Conservation (phyloP, 2,797 vertebrate species). For the Malacoraja senta region DNA sequence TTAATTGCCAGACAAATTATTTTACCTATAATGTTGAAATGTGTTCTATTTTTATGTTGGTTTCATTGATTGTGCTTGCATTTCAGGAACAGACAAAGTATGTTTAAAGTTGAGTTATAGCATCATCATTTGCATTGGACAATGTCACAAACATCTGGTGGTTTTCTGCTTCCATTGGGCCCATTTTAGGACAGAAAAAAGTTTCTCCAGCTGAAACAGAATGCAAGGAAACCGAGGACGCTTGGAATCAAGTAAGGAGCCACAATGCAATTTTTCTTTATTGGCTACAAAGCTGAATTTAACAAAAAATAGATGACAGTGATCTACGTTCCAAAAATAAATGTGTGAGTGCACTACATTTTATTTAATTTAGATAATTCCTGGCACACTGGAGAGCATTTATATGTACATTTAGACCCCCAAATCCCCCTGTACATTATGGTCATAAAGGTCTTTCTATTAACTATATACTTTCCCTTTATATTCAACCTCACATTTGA, state of each 20-base stretch:
- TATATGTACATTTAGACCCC: no score
- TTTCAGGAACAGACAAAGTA: conserved; percentile 23
- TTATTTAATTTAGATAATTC: background rate
- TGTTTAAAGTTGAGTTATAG: conserved; percentile 27
- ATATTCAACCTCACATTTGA: no score
- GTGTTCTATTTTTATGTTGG: background rate
- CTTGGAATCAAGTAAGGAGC: conserved; percentile 24
- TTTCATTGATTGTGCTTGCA: background rate
- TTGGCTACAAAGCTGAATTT: background rate
- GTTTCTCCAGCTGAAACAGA: conserved; percentile 34
- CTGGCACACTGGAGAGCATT: background rate
- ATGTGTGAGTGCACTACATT: background rate
- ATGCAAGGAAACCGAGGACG: conserved; percentile 36
- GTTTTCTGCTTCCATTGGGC: conserved; percentile 33
- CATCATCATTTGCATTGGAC: conserved; percentile 27
- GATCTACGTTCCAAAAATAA: background rate
- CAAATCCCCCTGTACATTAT: no score
- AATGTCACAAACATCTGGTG: conserved; percentile 47
- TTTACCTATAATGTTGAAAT: background rate
- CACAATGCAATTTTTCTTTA: background rate
- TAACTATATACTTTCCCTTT: no score
- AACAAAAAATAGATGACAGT: background rate
- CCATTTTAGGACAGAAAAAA: conserved; percentile 43
- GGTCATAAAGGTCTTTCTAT: no score
- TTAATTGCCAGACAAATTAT: background rate